A percentile compares a stretch with the other conserved stretches of the same genome.
Conservation (phyloP, 2,888 invertebrate genomes). For the Aspidiotus rigidus region DNA sequence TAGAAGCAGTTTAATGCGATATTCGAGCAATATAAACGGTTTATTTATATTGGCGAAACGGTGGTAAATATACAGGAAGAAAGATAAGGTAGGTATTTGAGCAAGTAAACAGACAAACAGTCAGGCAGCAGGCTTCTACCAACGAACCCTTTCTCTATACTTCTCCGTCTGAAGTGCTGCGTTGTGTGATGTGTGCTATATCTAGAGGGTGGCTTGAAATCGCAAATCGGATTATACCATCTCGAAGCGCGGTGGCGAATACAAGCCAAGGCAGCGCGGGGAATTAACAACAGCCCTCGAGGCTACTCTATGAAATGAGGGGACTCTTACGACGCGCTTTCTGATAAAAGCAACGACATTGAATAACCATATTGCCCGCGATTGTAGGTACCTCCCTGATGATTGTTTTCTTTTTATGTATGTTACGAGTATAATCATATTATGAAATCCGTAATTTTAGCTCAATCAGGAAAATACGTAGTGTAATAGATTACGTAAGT, state of each 20-base stretch:
- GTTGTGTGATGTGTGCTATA: constrained; percentile 2
- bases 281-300: constrained; percentile 27
- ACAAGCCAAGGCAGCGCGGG: constrained; percentile 6
- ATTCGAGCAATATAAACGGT: constrained; percentile 33
- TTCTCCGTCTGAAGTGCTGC: too few relatives aligned
- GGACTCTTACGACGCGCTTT: constrained; percentile 10
- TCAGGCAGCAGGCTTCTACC: too few relatives aligned
- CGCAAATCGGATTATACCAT: constrained; percentile 27
- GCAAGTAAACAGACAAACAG: too few relatives aligned
- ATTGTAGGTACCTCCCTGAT: neutral
- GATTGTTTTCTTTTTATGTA: constrained; percentile 1
- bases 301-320: constrained; percentile 29
- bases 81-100: constrained; percentile 23
- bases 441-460: too few relatives aligned
- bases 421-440: too few relatives aligned
- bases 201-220: constrained; percentile 27
- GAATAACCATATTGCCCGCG: constrained; percentile 23
- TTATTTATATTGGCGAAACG: constrained; percentile 33
- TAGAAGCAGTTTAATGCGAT: constrained; percentile 30
- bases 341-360: constrained; percentile 9
- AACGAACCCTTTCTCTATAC: too few relatives aligned
- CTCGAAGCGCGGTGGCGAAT: constrained; percentile 22
- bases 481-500: too few relatives aligned
- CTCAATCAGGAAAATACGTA: too few relatives aligned
- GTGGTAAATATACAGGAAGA: constrained; percentile 33